These are phyloP conservation scores for Amphimedon queenslandica DNA, from an alignment of 37 sponge, comb jelly and placozoan genomes.

Conservation along the genomic window DNA sequence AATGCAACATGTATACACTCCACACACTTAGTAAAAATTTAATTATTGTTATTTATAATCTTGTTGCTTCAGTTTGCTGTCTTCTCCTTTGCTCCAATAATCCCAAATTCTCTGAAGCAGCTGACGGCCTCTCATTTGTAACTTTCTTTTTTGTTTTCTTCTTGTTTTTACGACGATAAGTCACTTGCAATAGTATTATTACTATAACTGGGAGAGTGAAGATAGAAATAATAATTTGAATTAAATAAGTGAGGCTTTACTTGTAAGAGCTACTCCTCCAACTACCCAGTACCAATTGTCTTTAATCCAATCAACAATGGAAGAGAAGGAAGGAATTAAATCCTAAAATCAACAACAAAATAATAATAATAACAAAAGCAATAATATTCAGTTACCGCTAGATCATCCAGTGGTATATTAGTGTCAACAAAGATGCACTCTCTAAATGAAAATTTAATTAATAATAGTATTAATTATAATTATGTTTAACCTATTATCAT, in stretches of 20 bases:
- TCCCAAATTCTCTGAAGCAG: background rate
- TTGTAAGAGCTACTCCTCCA: constrained; percentile 20
- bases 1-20: no score
- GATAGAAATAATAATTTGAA: background rate
- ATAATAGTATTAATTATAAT: background rate
- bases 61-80: no score
- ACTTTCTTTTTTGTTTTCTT: constrained; percentile 7
- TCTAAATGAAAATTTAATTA: constrained; percentile 13
- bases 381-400: constrained; percentile 18
- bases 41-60: no score
- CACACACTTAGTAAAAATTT: no score
- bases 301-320: constrained; percentile 50
- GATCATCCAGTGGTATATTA: constrained; percentile 36
- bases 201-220: constrained; percentile 20
- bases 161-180: constrained; percentile 58
- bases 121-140: no score
- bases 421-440: constrained; percentile 42
- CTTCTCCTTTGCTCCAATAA: no score
- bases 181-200: constrained; percentile 53
- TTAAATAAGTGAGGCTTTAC: constrained; percentile 10
- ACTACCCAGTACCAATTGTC: constrained; percentile 55
- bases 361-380: background rate
- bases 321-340: constrained; percentile 26
- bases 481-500: constrained; percentile 17
- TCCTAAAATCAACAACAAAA: constrained; percentile 12